Conservation (phyloP, 2,888 invertebrate species). For the Callinectes sapidus region DNA sequence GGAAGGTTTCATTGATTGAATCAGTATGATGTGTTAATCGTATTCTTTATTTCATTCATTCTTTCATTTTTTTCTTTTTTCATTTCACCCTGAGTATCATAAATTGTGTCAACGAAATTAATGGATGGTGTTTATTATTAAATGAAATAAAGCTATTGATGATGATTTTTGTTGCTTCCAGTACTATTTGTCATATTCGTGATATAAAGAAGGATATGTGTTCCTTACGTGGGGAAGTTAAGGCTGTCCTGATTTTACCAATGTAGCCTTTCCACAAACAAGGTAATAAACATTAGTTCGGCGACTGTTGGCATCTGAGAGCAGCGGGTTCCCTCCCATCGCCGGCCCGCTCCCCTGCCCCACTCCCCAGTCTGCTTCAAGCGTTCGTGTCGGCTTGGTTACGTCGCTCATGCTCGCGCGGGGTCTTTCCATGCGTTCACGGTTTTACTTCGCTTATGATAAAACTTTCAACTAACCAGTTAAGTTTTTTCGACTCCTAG, state of each 20-base stretch:
- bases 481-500: conserved; percentile 27
- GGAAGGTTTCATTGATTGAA: not conserved
- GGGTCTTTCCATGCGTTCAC: conserved; percentile 46
- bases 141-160: not conserved
- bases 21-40: not conserved
- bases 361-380: conserved; percentile 53
- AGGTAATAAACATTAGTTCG: not conserved
- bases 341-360: not conserved
- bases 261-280: not conserved
- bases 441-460: not conserved
- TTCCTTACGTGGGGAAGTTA: not conserved
- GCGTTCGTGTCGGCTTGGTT: conserved; percentile 44
- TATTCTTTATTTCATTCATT: not conserved
- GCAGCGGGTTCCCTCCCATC: not conserved
- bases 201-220: not conserved
- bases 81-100: not conserved
- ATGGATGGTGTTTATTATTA: not conserved
- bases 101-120: not conserved
- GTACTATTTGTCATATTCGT: not conserved
- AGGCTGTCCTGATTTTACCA: not conserved
- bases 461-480: conserved; percentile 30
- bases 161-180: not conserved
- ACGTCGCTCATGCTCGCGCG: conserved; percentile 9
- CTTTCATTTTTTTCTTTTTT: not conserved
- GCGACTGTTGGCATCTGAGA: not conserved